Evolutionary conservation across 53 echinoderm and acorn worm genomes (phyloP).

Genomic region (Arbacia lixula): DNA sequence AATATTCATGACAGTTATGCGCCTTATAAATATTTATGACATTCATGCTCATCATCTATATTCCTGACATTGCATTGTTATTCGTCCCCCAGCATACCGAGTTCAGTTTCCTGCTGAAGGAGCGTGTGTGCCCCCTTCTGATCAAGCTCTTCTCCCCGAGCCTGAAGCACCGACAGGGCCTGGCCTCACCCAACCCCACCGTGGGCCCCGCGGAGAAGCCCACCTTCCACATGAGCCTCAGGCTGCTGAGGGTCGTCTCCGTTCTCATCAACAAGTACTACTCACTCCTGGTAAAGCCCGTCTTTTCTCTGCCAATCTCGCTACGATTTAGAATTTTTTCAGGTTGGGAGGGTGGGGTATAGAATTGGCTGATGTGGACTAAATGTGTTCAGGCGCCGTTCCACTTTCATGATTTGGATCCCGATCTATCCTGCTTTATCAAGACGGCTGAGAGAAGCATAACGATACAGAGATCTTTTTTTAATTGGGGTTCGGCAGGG

Average conservation of each 20-base stretch:
- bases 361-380: too few relatives aligned
- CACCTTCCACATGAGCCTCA: constrained; percentile 88
- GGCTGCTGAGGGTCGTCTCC: constrained; percentile 92
- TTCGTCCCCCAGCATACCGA: constrained; percentile 92
- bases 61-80: neutral
- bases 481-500: too few relatives aligned
- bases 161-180: constrained; percentile 84
- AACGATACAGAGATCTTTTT: too few relatives aligned
- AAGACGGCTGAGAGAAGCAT: too few relatives aligned
- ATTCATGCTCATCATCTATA: neutral
- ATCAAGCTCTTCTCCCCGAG: constrained; percentile 98
- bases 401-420: too few relatives aligned
- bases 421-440: too few relatives aligned
- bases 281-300: constrained; percentile 90
- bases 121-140: constrained; percentile 94
- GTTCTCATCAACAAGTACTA: constrained; percentile 98
- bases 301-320: too few relatives aligned
- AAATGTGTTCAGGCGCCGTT: too few relatives aligned
- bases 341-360: too few relatives aligned
- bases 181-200: constrained; percentile 64
- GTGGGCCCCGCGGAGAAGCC: constrained; percentile 86
- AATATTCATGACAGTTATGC: too few relatives aligned
- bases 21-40: too few relatives aligned
- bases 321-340: too few relatives aligned
- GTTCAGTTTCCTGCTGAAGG: constrained; percentile 95